Evolutionary conservation across 2,888 invertebrate genomes (phyloP), one percentile per base, ranked within the genome.

Genomic region (Drosophila algonquin): DNA sequence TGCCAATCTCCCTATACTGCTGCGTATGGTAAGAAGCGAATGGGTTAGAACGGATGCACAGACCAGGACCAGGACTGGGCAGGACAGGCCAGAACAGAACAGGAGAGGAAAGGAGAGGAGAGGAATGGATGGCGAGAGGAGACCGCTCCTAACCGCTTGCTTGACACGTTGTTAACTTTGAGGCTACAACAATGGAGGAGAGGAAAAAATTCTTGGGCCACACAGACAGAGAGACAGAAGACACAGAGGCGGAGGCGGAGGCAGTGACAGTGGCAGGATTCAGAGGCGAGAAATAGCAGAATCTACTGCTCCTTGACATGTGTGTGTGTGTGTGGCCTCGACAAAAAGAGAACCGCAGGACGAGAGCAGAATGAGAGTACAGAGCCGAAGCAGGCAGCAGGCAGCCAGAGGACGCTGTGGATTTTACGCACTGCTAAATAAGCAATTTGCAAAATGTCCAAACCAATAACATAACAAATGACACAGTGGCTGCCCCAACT

Each of bases 381-480:
- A 7, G 30, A 21, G 40, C 24, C 24, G 24, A 27, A 54, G 50
- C 32, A 30, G 50, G 10, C 48, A 47, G 75, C n/a, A 30, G 50
- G 10, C 48, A 47, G 75, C n/a, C 8, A 12, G 18, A 64, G 67
- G 62, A 73, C 56, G 54, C 68, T 89, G 79, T 87, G 83, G 77
- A 89, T 90, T 90, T 90, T 81, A 90, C 91, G 91, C 90, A 90
- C 89, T 90, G 90, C 89, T 90, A 87, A 90, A 90, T 90, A 91
- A 91, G 90, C 91, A 91, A 90, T 90, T 90, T 91, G 90, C 89
- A 90, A 91, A 91, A 90, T 90, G 90, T 91, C 90, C 87, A 87
- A 91, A 87, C 89, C 91, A 91, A 90, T 90, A 90, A 90, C 90
- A 89, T 89, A 85, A 85, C 89, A 85, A 85, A 89, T 89, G 85